Evolutionary conservation across 2,113 vertebrate genomes (phyloP).

Genomic region (Camelus dromedarius): DNA sequence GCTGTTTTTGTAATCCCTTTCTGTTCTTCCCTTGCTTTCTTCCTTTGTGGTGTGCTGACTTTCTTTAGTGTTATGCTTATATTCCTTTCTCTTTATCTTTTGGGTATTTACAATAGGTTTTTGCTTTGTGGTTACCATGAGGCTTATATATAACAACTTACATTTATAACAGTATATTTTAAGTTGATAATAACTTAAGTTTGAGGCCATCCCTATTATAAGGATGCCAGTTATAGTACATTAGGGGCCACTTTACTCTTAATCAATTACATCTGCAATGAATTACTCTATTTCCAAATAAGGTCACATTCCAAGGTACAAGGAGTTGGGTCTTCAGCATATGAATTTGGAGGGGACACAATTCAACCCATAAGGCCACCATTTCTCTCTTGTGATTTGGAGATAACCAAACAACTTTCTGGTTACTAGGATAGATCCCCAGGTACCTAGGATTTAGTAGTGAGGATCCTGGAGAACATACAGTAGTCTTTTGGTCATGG

Average conservation of each 20-base stretch:
- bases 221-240: background rate
- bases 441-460: background rate
- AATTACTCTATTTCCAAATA: conserved; percentile 1
- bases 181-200: background rate
- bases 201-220: background rate
- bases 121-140: background rate
- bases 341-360: background rate
- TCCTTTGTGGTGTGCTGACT: background rate
- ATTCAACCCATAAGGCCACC: background rate
- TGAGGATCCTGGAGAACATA: background rate
- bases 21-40: background rate
- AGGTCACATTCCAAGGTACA: background rate
- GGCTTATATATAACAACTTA: background rate
- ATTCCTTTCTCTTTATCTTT: background rate
- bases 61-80: background rate
- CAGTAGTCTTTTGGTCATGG: background rate
- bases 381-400: conserved; percentile 10
- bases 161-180: background rate
- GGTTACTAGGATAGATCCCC: background rate
- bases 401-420: background rate
- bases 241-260: background rate
- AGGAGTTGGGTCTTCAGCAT: background rate
- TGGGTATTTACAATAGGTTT: background rate
- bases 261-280: background rate
- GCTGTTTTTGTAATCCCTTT: background rate